Percentiles rank a stretch among this genome's conserved stretches.
These are phyloP conservation scores for Campylomormyrus numenius DNA, from an alignment of 2,113 vertebrate genomes.

Conservation along the genomic window DNA sequence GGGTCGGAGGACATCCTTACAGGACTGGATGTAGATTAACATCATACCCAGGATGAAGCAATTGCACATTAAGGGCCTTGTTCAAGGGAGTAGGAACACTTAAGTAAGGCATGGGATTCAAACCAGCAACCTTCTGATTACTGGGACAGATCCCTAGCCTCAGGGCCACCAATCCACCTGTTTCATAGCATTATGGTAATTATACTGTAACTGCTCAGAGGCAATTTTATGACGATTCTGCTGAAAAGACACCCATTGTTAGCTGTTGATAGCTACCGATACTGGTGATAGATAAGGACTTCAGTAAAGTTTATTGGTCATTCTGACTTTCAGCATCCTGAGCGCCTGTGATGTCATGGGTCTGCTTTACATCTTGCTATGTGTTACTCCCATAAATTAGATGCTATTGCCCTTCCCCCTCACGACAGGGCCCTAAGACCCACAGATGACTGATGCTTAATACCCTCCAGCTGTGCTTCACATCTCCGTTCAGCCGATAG, in stretches of 20 bases:
- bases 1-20: no score
- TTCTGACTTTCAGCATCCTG: background rate
- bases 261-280: background rate
- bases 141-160: no score
- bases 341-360: background rate
- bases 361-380: background rate
- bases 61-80: no score
- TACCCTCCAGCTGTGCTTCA: background rate
- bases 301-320: background rate
- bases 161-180: background rate
- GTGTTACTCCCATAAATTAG: background rate
- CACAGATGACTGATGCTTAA: background rate
- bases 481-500: background rate
- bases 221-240: background rate
- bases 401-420: background rate
- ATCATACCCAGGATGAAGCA: no score
- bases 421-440: background rate
- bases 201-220: background rate
- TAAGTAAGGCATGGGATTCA: no score
- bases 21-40: no score
- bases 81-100: no score
- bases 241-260: background rate
- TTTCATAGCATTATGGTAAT: background rate
- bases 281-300: background rate
- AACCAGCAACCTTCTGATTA: no score